Evolutionary conservation across 2,797 vertebrate species (phyloP), one percentile per base, ranked within the genome.

Genomic region (Acanthis flammea): DNA sequence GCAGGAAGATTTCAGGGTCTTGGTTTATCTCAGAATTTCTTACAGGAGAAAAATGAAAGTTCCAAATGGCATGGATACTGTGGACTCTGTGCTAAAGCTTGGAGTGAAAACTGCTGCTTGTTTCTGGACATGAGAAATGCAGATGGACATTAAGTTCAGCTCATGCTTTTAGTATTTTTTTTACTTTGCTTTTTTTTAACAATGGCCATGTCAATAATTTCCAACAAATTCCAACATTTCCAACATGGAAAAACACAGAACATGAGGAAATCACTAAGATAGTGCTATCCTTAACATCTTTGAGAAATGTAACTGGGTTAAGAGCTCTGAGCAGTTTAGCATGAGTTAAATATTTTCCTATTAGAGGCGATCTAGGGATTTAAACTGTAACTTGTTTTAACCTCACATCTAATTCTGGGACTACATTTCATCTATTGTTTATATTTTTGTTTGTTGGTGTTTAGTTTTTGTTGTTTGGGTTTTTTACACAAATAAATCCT

Each of bases 341-440:
- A 42, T 19, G 45, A 68, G 88, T 79, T 84, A 82, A 78, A 57
- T 70, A 39, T 77, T 93, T 78, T 90, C n/a, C n/a, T 63, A 1
- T 68, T 23, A 7, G 11, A 48, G 48, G 5, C 1, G 7, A 19
- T 76, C 42, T 67, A 19, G 4, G 35, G 24, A 70, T 81, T 85
- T 93, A 90, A 95, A 78, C 31, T 90, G 15, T 88, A 90, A 82
- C 83, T 84, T 83, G 14, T 54, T 90, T 88, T 67, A 92, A 73
- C 57, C 14, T 71, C 9, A 4, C 6, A 6, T 30, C 25, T 15
- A 31, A 28, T 54, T 73, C 47, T 65, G 28, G 7, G 76, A 24
- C 28, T 54, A 9, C 6, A 0, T 73, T 86, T 68, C 0, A 39
- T 35, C 10, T 54, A 4, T 25, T 50, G 25, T 15, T 41, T 70